Base-by-base conservation (phyloP, 2,113 vertebrate species). In the Pollachius pollachius region DNA sequence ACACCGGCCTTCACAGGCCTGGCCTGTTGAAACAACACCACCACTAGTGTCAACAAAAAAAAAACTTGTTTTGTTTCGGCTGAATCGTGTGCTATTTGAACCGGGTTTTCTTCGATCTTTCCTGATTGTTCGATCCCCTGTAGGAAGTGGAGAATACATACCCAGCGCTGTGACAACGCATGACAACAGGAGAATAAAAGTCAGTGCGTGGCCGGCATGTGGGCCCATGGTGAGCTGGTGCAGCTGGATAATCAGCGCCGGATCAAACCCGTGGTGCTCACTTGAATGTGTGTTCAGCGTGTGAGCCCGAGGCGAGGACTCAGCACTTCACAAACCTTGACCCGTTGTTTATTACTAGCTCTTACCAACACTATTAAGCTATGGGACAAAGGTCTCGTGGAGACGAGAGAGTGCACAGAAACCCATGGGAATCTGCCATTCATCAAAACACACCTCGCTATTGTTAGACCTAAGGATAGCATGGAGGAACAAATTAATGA, bases 1-100 rank as follows among this genome's bases (percentile, higher is more conserved):
- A 72, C 96, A 98, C 0, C 6, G 84, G 2, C 67, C n/a, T 62
- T 93, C 85, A 64, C 97, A 99, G 1, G 92, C 80, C 65, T 89
- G 81, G 23, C 82, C 89, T 90, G 71, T 75, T 3, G 13, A 48
- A 60, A 56, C 54, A 7, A 57, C 54, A 57, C 54, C 15, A 57
- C 54, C 3, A 57, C n/a, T 34, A 1, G 30, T 34, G 30, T 34
- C 4, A 34, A 6, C 54, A 57, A 48, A 48, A 48, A 48, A 12
- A 48, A 2, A 48, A 9, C 41, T 9, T 48, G 41, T 9, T 48
- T 48, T 48, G 30, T 34, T 34, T 34, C 6, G 4, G 30, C 6
- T 34, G 41, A 7, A 48, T 11, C 41, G 37, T 41, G 37, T 8
- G 37, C 1, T 11, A 48, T 48, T 48, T 9, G 9, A 48, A 48